These are phyloP conservation scores for Thumatha senex DNA, from an alignment of 2,888 invertebrate species.

Conservation along the genomic window DNA sequence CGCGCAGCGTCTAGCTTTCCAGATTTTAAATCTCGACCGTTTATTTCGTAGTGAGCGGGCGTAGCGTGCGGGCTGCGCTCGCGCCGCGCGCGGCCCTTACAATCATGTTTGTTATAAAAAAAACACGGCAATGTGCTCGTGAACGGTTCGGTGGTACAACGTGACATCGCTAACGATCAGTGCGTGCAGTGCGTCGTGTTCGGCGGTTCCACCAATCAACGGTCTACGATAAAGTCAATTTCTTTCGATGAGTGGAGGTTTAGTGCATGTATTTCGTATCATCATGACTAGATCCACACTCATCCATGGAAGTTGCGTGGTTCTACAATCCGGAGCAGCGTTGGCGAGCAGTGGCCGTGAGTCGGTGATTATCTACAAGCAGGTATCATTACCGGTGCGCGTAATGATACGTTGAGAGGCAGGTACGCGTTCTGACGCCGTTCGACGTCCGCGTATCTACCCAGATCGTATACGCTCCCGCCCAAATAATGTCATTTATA, in stretches of 20 bases:
- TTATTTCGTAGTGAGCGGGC: slow-evolving; percentile 78
- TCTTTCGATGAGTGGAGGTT: slow-evolving; percentile 89
- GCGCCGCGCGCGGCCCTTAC: slow-evolving; percentile 45
- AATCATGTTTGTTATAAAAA: slow-evolving; percentile 56
- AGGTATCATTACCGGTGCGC: slow-evolving; percentile 67
- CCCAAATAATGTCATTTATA: slow-evolving; percentile 69
- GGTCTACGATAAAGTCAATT: slow-evolving; percentile 70
- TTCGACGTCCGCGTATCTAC: slow-evolving; percentile 63
- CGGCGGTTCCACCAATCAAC: slow-evolving; percentile 50
- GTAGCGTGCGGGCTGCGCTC: slow-evolving; percentile 60
- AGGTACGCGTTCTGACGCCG: slow-evolving; percentile 58
- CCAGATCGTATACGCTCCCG: slow-evolving; percentile 52
- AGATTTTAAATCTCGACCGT: slow-evolving; percentile 84
- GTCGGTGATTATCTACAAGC: slow-evolving; percentile 54
- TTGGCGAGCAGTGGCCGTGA: slow-evolving; percentile 44
- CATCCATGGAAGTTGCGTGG: slow-evolving; percentile 87
- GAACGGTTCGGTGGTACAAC: slow-evolving; percentile 66
- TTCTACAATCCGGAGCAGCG: slow-evolving; percentile 54
- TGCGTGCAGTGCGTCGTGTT: slow-evolving; percentile 75
- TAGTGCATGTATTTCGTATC: slow-evolving; percentile 86
- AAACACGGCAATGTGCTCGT: slow-evolving; percentile 75
- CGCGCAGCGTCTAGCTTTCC: slow-evolving; percentile 78
- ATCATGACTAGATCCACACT: slow-evolving; percentile 92
- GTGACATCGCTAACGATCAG: slow-evolving; percentile 74
- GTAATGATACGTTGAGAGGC: slow-evolving; percentile 75